Base-by-base conservation (phyloP, 2,888 invertebrate genomes). In the Drosophila ezoana region DNA sequence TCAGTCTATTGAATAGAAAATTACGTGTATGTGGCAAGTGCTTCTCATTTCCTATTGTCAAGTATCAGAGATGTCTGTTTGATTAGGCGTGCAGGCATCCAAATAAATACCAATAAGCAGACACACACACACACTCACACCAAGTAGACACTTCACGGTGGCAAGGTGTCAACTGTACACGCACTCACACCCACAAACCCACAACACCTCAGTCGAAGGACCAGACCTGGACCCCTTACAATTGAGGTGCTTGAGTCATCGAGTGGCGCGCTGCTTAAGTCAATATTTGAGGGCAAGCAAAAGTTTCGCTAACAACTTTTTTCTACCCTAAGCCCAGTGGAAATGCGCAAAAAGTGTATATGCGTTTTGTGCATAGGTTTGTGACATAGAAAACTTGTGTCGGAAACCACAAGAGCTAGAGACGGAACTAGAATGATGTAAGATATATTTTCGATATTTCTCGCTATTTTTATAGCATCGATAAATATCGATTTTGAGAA, bases 91-190 rank as follows among this genome's bases (percentile, higher is more conserved):
- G 73, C 72, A 72, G 72, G 84, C 80, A 74, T 72, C 67, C 74
- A 80, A 86, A 86, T 89, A 88, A 88, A 88, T 83, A 83, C 78
- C 89, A 86, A 83, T 89, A 86, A 79, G 79, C 76, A 59, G 72
- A 14, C 61, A 49, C 35, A 41, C 40, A 56, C 53, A 61, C 18
- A 20, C 38, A 33, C 8, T 1, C 38, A 1, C 23, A 33, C 64
- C 37, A 41, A 41, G 33, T 54, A 49, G 49, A 51, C 75, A 53
- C 64, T 64, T 74, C 70, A 68, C 65, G 72, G 73, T 72, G 67
- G 64, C 59, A 74, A 87, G 90, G 87, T 89, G 90, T 89, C 83
- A 86, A 79, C 76, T 75, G 87, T 86, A 83, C 89, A 89, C 69
- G 56, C 66, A 74, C 58, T 54, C 57, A 72, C 49, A 67, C 52